Evolutionary conservation across 2,113 vertebrate genomes (phyloP), one percentile per base, ranked within the genome.

Genomic region (Garra rufa): DNA sequence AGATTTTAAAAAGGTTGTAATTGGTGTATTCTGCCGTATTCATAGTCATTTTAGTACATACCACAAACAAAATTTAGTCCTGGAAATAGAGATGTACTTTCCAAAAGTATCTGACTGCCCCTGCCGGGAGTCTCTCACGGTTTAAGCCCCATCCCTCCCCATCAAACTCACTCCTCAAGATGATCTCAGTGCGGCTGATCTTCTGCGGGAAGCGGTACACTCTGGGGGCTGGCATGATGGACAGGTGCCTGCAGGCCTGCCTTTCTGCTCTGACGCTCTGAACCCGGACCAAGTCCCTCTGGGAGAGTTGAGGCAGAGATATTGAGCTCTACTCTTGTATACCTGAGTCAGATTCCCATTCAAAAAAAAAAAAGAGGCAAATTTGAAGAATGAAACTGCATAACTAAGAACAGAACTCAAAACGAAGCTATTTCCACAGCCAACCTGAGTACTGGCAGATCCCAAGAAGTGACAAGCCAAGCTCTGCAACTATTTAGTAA

Each of bases 131-230:
- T 78, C 76, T 61, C 52, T 50, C 3, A 24, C 0, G 6, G 17
- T 3, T 59, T 57, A 61, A 76, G 34, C 74, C 78, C 76, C 3
- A 11, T 14, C 61, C 34, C 75, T 30, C 11, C 69, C 43, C 48
- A 77, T 24, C 75, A 85, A 89, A 94, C 93, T 94, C 90, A 94
- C 93, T 93, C 88, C 90, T 91, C 71, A 93, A 89, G 89, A 92
- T 84, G 90, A 94, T 92, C n/a, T 89, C 89, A 76, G 91, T 90
- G 0, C 84, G 85, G 87, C 92, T 94, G 89, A 93, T 92, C 86
- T 92, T 91, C n/a, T 76, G 78, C 21, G 82, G 85, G 74, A 91
- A 87, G 24, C 83, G 41, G 4, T 78, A 85, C 57, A 89, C 75
- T 85, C 87, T 82, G 2, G 88, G 85, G 34, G 89, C 89, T 48